A percentile compares a stretch with the other conserved stretches of the same genome.
phyloP scores from a whole-genome alignment of 64 coral and sea anemone species.

The Trachythela sp. region DNA sequence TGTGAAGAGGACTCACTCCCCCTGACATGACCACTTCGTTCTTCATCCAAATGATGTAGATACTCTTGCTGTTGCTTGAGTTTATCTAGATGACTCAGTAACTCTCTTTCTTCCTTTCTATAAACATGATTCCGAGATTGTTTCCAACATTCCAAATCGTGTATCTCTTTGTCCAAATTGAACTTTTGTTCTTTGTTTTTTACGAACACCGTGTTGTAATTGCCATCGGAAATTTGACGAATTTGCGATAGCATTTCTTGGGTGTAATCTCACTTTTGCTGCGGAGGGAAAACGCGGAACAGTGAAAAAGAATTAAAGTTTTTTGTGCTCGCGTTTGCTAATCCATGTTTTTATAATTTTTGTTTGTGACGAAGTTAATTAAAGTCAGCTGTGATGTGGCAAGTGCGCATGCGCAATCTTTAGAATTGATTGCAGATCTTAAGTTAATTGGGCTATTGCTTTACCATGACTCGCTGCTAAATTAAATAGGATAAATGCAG shows the following conservation, averaged over 20 bases:
- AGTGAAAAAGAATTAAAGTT: not conserved
- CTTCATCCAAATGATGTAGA: not conserved
- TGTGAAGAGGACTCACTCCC: not conserved
- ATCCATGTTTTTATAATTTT: not conserved
- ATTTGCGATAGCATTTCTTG: not conserved
- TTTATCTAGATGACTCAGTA: not conserved
- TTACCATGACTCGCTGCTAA: too few relatives aligned
- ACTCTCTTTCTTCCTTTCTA: slow-evolving; percentile 2
- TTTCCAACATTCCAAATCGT: slow-evolving; percentile 17
- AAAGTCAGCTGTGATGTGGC: too few relatives aligned
- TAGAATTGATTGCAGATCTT: too few relatives aligned
- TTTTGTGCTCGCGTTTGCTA: not conserved
- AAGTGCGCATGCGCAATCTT: too few relatives aligned
- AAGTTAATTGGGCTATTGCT: too few relatives aligned
- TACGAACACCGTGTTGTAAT: slow-evolving; percentile 5
- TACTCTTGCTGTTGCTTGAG: not conserved
- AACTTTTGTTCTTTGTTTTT: slow-evolving; percentile 22
- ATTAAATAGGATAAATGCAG: too few relatives aligned
- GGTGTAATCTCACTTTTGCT: not conserved
- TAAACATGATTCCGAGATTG: slow-evolving; percentile 21
- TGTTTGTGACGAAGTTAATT: not conserved
- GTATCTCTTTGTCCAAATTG: slow-evolving; percentile 17
- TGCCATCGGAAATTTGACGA: slow-evolving; percentile 1
- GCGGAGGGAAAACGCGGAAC: not conserved
- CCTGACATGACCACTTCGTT: not conserved